phyloP scores from a whole-genome alignment of 2,888 invertebrate genomes.

The Sarcophaga rosellei region DNA sequence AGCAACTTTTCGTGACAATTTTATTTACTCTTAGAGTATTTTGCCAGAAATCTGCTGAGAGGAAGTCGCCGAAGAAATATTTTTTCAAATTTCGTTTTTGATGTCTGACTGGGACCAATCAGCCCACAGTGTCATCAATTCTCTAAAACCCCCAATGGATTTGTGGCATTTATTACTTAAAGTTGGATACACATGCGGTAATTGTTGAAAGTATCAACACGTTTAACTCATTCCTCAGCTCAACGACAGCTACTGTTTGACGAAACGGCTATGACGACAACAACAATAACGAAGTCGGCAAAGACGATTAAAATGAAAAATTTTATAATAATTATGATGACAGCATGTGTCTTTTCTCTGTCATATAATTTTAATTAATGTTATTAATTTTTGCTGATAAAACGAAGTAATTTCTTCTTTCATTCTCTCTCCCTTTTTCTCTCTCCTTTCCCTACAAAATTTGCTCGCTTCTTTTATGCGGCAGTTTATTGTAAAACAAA shows the following conservation, averaged over 20 bases:
- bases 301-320: conserved; percentile 61
- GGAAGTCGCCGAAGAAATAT: too few species aligned
- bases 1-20: too few species aligned
- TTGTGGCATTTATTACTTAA: conserved; percentile 42
- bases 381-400: conserved; percentile 59
- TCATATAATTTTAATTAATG: conserved; percentile 67
- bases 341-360: conserved; percentile 59
- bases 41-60: too few species aligned
- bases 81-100: too few species aligned
- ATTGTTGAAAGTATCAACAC: conserved; percentile 59
- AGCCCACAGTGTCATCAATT: conserved; percentile 28
- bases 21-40: too few species aligned
- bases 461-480: too few species aligned
- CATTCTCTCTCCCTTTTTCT: background rate
- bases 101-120: too few species aligned
- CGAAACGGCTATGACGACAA: conserved; percentile 3
- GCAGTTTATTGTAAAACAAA: background rate
- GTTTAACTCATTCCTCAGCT: conserved; percentile 31
- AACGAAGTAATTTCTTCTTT: background rate
- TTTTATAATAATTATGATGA: conserved; percentile 67
- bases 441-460: background rate
- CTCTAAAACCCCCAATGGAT: conserved; percentile 46
- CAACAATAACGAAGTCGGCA: background rate
- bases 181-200: conserved; percentile 35
- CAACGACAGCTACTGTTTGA: conserved; percentile 60